Percentiles rank a stretch among this genome's conserved stretches.
These are phyloP conservation scores for Hecatera dysodea DNA, from an alignment of 2,888 invertebrate genomes.

Conservation along the genomic window DNA sequence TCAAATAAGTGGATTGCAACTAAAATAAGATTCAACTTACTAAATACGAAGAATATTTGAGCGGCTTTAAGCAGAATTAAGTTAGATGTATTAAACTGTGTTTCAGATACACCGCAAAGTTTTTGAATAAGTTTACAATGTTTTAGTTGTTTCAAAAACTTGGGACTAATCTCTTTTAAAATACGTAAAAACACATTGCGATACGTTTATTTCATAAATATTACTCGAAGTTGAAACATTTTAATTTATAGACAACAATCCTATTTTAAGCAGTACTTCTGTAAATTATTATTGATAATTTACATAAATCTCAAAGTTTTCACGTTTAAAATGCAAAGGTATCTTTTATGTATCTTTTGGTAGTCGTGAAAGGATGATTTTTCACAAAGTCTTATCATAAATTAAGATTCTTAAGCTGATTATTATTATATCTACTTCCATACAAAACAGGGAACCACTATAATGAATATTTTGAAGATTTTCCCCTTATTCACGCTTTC, in stretches of 20 bases:
- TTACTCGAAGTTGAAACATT: background rate
- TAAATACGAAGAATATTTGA: conserved; percentile 47
- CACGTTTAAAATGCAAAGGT: conserved; percentile 47
- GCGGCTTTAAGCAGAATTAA: conserved; percentile 32
- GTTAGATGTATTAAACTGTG: conserved; percentile 35
- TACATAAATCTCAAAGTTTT: conserved; percentile 45
- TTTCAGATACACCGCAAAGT: conserved; percentile 45
- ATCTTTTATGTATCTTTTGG: conserved; percentile 46
- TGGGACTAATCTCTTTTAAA: conserved; percentile 22
- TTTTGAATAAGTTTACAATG: conserved; percentile 45
- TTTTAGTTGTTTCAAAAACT: conserved; percentile 37
- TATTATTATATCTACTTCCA: conserved; percentile 32
- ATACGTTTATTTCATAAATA: background rate
- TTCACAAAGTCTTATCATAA: conserved; percentile 58
- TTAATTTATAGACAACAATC: background rate
- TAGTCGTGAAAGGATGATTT: conserved; percentile 52
- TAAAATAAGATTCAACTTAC: conserved; percentile 47
- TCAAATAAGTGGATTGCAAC: conserved; percentile 56
- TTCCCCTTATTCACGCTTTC: conserved; percentile 1
- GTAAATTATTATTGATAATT: conserved; percentile 27
- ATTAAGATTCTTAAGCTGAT: conserved; percentile 49
- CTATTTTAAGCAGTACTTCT: conserved; percentile 15
- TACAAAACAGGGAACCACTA: conserved; percentile 14
- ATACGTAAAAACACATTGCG: background rate
- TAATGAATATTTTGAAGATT: conserved; percentile 19